Evolutionary conservation across 1,140 invertebrate species (phyloP).

Genomic region (Drosophila ananassae): DNA sequence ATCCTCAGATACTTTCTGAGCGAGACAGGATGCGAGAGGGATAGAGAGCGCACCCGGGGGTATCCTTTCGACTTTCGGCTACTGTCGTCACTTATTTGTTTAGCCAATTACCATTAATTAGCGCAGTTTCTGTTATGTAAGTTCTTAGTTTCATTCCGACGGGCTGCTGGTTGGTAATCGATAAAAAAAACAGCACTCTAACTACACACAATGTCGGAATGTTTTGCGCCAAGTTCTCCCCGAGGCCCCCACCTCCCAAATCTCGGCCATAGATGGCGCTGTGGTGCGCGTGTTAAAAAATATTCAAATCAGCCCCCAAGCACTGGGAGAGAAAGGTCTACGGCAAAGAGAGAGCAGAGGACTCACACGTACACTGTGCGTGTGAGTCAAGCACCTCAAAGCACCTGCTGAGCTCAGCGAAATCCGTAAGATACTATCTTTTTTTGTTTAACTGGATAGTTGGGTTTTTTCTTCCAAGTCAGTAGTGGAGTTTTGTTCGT

Average conservation of each 20-base stretch:
- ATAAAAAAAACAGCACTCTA: conserved; percentile 44
- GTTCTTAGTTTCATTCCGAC: neutral
- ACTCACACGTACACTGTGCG: conserved; percentile 26
- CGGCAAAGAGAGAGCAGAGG: conserved; percentile 21
- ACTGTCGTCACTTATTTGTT: conserved; percentile 65
- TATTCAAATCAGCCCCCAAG: conserved; percentile 76
- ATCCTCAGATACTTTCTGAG: conserved; percentile 7
- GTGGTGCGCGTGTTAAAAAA: conserved; percentile 44
- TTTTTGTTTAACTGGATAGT: conserved; percentile 3
- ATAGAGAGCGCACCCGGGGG: conserved; percentile 11
- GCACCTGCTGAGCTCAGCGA: conserved; percentile 57
- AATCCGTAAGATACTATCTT: conserved; percentile 13
- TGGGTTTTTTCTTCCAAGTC: conserved; percentile 23
- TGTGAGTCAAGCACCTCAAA: conserved; percentile 15
- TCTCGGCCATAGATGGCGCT: conserved; percentile 77
- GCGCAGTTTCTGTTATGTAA: conserved; percentile 23
- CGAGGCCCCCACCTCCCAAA: conserved; percentile 42
- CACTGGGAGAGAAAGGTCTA: conserved; percentile 27
- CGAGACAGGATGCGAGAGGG: neutral
- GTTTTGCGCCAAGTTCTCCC: conserved; percentile 15
- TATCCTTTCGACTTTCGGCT: conserved; percentile 26
- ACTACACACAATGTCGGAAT: conserved; percentile 52
- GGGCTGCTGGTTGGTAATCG: conserved; percentile 21
- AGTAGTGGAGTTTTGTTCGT: neutral
- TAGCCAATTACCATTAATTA: conserved; percentile 72